These are phyloP conservation scores for Cherax quadricarinatus DNA, from an alignment of 1,140 invertebrate genomes.

Conservation along the genomic window DNA sequence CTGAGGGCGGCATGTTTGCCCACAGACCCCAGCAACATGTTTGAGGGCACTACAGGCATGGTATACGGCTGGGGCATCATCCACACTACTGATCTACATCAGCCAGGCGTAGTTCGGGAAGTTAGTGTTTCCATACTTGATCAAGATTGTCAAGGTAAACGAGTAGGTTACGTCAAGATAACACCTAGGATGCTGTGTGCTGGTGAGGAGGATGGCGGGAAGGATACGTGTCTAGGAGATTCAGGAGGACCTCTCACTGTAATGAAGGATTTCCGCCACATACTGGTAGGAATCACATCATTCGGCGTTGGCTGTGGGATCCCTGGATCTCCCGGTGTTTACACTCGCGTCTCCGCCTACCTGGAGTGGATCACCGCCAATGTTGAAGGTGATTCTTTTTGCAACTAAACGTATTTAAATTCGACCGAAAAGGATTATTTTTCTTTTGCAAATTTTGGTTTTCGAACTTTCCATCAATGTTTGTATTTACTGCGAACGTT, in stretches of 20 bases:
- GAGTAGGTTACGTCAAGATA: background rate
- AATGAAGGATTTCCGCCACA: background rate
- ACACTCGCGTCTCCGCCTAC: slow-evolving; percentile 76
- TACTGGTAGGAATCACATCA: slow-evolving; percentile 60
- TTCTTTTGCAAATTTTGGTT: too few relatives aligned
- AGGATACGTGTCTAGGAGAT: slow-evolving; percentile 84
- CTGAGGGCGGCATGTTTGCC: slow-evolving; percentile 64
- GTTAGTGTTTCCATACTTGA: slow-evolving; percentile 75
- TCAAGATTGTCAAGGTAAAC: background rate
- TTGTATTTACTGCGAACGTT: too few relatives aligned
- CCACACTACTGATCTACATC: slow-evolving; percentile 20
- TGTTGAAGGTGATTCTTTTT: background rate
- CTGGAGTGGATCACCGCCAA: slow-evolving; percentile 75
- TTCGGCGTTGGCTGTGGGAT: slow-evolving; percentile 64
- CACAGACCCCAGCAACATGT: slow-evolving; percentile 8
- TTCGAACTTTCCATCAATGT: too few relatives aligned
- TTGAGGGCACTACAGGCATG: slow-evolving; percentile 20
- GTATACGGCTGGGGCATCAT: slow-evolving; percentile 74
- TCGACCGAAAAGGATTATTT: too few relatives aligned
- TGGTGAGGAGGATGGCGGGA: slow-evolving; percentile 84
- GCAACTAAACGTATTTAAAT: too few relatives aligned
- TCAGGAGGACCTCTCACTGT: slow-evolving; percentile 71
- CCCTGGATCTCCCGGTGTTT: slow-evolving; percentile 76
- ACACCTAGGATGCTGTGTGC: slow-evolving; percentile 87
- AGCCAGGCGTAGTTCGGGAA: slow-evolving; percentile 76